These are phyloP conservation scores for Zaprionus ghesquierei DNA, from an alignment of 1,140 invertebrate species.

Conservation along the genomic window DNA sequence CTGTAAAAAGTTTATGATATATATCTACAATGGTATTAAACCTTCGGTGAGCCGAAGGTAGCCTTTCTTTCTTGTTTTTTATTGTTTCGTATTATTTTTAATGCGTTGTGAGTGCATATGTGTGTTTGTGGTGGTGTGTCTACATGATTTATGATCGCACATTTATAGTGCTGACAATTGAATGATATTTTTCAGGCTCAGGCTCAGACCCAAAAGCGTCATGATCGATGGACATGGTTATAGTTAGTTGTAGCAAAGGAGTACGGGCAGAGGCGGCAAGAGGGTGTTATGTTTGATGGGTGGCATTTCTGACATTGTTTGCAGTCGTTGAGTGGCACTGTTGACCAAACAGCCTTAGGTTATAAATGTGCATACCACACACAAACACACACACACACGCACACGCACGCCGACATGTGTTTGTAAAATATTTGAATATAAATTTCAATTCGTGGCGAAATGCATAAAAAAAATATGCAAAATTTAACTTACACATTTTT, in stretches of 20 bases:
- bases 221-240: constrained; percentile 57
- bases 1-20: too few species aligned
- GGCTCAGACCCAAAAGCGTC: constrained; percentile 30
- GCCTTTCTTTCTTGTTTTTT: constrained; percentile 38
- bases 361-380: constrained; percentile 30
- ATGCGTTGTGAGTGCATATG: constrained; percentile 56
- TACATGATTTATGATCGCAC: constrained; percentile 79
- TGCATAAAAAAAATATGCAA: constrained; percentile 12
- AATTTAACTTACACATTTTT: constrained; percentile 5
- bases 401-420: not conserved
- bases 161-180: constrained; percentile 82
- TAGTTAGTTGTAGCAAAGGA: not conserved
- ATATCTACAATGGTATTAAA: too few species aligned
- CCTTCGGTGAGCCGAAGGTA: too few species aligned
- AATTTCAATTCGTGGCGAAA: constrained; percentile 21
- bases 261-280: not conserved
- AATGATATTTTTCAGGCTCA: constrained; percentile 69
- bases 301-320: constrained; percentile 70
- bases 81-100: constrained; percentile 73
- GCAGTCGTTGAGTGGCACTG: constrained; percentile 13
- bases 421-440: constrained; percentile 31
- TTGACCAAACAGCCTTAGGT: constrained; percentile 34
- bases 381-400: not conserved
- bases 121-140: constrained; percentile 44
- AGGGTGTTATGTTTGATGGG: constrained; percentile 46